These are phyloP conservation scores for Monomorium pharaonis DNA, from an alignment of 1,140 invertebrate species.

Conservation along the genomic window DNA sequence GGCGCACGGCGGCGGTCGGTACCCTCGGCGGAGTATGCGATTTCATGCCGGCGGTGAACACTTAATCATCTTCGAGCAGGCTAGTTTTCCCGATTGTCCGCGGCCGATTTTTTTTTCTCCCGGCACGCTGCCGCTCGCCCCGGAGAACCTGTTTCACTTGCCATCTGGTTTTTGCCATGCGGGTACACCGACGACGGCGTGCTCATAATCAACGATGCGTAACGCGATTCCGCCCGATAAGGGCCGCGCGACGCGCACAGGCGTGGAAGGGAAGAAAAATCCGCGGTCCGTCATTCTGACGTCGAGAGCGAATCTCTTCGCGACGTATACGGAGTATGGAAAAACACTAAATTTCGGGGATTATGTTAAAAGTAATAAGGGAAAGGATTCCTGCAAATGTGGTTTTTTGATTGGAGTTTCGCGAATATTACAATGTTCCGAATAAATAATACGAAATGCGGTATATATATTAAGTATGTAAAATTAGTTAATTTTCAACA, in stretches of 20 bases:
- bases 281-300: slow-evolving; percentile 32
- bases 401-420: background rate
- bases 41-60: slow-evolving; percentile 41
- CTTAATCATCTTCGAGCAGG: slow-evolving; percentile 64
- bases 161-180: slow-evolving; percentile 56
- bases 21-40: slow-evolving; percentile 42
- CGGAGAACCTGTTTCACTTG: slow-evolving; percentile 59
- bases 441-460: too few relatives aligned
- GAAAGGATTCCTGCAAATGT: background rate
- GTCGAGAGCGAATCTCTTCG: slow-evolving; percentile 3
- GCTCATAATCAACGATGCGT: slow-evolving; percentile 66
- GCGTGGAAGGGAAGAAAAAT: slow-evolving; percentile 44
- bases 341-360: background rate
- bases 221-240: slow-evolving; percentile 67
- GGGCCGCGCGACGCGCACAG: slow-evolving; percentile 9
- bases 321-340: background rate
- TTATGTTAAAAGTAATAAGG: background rate
- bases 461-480: too few relatives aligned
- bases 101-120: background rate
- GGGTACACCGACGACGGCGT: background rate
- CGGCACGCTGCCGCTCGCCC: background rate
- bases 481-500: too few relatives aligned
- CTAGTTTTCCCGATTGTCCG: slow-evolving; percentile 64
- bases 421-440: too few relatives aligned
- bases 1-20: slow-evolving; percentile 29